Percentiles rank a stretch among this genome's conserved stretches.
Conservation (phyloP, 2,113 vertebrate species). For the Pedetes capensis region DNA sequence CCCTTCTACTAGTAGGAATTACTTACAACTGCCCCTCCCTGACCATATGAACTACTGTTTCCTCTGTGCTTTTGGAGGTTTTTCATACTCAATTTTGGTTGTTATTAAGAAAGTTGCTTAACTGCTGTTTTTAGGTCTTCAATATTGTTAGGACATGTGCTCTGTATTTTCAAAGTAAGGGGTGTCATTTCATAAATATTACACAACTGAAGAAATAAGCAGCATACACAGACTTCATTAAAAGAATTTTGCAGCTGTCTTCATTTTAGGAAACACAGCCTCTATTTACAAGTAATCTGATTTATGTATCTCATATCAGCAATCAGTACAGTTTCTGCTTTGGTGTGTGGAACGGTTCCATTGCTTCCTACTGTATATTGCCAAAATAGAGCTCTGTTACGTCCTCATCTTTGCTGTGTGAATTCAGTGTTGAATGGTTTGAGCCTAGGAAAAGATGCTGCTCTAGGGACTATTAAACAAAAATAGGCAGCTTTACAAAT, state of each 20-base stretch:
- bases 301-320: not conserved
- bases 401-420: not conserved
- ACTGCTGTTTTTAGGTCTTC: conserved; percentile 7
- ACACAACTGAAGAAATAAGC: not conserved
- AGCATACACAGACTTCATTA: not conserved
- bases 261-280: not conserved
- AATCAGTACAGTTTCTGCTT: not conserved
- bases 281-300: not conserved
- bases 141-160: not conserved
- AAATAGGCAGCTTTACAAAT: conserved; percentile 43
- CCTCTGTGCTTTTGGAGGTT: not conserved
- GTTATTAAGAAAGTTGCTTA: not conserved
- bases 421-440: conserved; percentile 20
- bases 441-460: not conserved
- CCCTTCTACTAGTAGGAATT: not conserved
- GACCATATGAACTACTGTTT: not conserved
- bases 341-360: not conserved
- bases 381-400: not conserved
- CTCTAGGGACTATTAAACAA: not conserved
- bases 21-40: not conserved
- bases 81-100: not conserved
- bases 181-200: not conserved
- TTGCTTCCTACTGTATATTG: not conserved
- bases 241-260: conserved; percentile 31
- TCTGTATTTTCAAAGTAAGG: not conserved